Evolutionary conservation across 92 coral and sea anemone genomes (phyloP).

Genomic region (Porites cylindrica): DNA sequence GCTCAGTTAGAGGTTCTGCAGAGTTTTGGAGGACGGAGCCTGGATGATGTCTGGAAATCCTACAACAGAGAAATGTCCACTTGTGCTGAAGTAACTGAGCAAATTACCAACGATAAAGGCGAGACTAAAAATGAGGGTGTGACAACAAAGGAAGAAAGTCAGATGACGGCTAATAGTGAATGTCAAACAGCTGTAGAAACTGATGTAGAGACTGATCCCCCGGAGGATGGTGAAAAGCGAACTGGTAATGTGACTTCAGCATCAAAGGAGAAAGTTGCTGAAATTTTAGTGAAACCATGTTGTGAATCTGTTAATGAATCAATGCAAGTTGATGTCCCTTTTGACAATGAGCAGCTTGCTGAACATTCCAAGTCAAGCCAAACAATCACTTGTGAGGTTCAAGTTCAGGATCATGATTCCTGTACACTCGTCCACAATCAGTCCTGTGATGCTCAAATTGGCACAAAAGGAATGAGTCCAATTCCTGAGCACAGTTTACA

Average conservation of each 20-base stretch:
- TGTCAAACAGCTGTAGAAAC: background rate
- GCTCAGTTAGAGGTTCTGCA: constrained; percentile 60
- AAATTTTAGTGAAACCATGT: background rate
- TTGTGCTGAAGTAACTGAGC: background rate
- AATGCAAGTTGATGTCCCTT: background rate
- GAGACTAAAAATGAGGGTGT: background rate
- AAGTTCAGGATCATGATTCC: constrained; percentile 1
- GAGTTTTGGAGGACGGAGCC: constrained; percentile 47
- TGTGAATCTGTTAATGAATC: constrained; percentile 2
- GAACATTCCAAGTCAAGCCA: background rate
- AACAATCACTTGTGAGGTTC: background rate
- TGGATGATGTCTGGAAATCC: constrained; percentile 35
- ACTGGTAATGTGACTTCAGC: too few relatives aligned
- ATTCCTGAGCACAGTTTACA: constrained; percentile 3
- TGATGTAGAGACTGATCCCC: background rate
- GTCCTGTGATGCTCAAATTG: constrained; percentile 1
- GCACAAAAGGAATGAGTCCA: background rate
- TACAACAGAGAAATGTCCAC: background rate
- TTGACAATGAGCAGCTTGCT: background rate
- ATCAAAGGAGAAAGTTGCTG: background rate
- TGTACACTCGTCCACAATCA: background rate
- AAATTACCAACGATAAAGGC: background rate
- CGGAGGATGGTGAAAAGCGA: background rate
- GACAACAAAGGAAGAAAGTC: background rate
- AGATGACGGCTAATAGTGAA: background rate